Percentiles rank a stretch among this genome's conserved stretches.
These are phyloP conservation scores for Eulacestoma nigropectus DNA, from an alignment of 2,113 vertebrate genomes.

Conservation along the genomic window DNA sequence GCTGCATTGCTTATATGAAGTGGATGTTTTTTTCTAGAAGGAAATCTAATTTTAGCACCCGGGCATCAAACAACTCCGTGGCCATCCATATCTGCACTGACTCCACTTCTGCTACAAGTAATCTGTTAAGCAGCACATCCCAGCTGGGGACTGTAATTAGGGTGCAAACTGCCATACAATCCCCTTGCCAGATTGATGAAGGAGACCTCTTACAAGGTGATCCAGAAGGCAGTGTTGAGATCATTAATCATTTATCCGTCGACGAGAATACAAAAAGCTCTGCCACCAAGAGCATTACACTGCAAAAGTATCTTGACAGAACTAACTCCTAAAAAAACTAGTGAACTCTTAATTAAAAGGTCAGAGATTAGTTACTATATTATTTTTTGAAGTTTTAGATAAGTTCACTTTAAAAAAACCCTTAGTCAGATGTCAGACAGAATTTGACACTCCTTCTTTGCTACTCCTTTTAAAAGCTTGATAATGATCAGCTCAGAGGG, in stretches of 20 bases:
- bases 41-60: constrained; percentile 16
- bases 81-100: neutral
- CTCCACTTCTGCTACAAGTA: constrained; percentile 31
- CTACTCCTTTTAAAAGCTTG: neutral
- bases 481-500: neutral
- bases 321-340: neutral
- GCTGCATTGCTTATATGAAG: constrained; percentile 24
- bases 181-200: constrained; percentile 58
- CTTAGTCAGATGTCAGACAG: neutral
- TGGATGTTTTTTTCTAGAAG: neutral
- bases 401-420: neutral
- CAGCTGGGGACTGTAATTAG: constrained; percentile 62
- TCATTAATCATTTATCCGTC: constrained; percentile 39
- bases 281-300: neutral
- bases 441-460: neutral
- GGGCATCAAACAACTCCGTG: neutral
- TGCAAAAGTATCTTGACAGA: neutral
- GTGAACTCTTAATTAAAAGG: constrained; percentile 9
- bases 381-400: neutral
- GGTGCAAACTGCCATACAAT: constrained; percentile 52
- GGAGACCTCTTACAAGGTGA: constrained; percentile 60
- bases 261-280: constrained; percentile 44
- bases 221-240: constrained; percentile 45
- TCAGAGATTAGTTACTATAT: neutral
- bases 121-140: constrained; percentile 55